phyloP scores from a whole-genome alignment of 1,140 invertebrate species.

The Saccostrea cuccullata region DNA sequence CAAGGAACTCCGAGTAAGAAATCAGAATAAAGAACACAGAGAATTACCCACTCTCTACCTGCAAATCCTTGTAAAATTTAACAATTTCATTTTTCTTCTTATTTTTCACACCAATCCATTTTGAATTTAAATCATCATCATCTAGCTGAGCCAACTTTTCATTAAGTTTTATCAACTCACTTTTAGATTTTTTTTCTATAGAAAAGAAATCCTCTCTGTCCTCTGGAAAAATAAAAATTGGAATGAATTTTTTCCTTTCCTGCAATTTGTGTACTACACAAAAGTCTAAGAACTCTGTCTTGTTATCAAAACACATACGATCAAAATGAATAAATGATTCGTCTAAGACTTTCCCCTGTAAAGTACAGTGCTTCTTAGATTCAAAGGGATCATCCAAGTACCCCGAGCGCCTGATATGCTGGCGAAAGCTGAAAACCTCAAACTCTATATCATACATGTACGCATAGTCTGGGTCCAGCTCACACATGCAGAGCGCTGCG shows the following conservation, averaged over 20 bases:
- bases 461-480: background rate
- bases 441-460: slow-evolving; percentile 2
- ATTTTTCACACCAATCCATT: background rate
- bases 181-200: background rate
- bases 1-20: too few species aligned
- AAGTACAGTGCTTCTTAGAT: background rate
- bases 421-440: background rate
- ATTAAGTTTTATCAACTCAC: background rate
- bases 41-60: background rate
- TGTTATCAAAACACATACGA: background rate
- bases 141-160: background rate
- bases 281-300: background rate
- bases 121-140: background rate
- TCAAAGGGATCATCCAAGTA: background rate
- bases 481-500: background rate
- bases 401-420: background rate
- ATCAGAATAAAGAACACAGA: too few species aligned
- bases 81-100: background rate
- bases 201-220: background rate
- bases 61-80: background rate
- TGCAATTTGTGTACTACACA: background rate
- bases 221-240: background rate
- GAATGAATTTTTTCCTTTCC: background rate
- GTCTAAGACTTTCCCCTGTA: background rate
- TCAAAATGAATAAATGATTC: background rate